Base-by-base conservation (phyloP, 2,113 vertebrate species). In the Etia nguti region DNA sequence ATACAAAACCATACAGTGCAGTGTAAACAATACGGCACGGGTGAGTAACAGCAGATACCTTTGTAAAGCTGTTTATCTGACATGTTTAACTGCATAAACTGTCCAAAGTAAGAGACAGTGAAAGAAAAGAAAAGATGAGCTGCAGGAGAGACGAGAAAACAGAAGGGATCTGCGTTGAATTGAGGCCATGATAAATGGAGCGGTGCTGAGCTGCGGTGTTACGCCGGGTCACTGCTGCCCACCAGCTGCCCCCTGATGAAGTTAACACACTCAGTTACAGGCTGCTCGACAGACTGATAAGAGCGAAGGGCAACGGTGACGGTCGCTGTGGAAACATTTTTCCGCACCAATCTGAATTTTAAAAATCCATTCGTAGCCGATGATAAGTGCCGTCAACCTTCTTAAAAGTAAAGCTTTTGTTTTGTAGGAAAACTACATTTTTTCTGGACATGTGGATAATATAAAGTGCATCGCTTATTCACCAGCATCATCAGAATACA, bases 181-280 rank as follows among this genome's bases (percentile, higher is more conserved):
- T 59, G 73, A 88, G 50, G 79, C 81, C 16, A 18, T 83, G 91
- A 90, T 82, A 86, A 90, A 83, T 81, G 62, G 54, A 86, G 86
- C 77, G 16, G 59, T 29, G 79, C 68, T 82, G 68, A 87, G 81
- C 48, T 70, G 48, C 80, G 70, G 41, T 15, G 79, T 79, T 79
- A 90, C 57, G 52, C 54, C n/a, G 36, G 83, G 83, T 82, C 70
- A 55, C 57, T 79, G 75, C 83, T 68, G 20, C 56, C 62, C 82
- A 80, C n/a, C 22, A 31, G 65, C 48, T 59, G 75, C 73, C 73
- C n/a, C 56, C 41, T 48, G 52, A 81, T 86, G 20, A 82, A 26
- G 80, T 79, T 79, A 56, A 80, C 81, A 84, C 5, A 62, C 85
- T 87, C 85, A 77, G 18, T 77, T 52, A 12, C 8, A 52, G 73